These are phyloP conservation scores for Lampris incognitus DNA, from an alignment of 2,113 vertebrate species.

Conservation along the genomic window DNA sequence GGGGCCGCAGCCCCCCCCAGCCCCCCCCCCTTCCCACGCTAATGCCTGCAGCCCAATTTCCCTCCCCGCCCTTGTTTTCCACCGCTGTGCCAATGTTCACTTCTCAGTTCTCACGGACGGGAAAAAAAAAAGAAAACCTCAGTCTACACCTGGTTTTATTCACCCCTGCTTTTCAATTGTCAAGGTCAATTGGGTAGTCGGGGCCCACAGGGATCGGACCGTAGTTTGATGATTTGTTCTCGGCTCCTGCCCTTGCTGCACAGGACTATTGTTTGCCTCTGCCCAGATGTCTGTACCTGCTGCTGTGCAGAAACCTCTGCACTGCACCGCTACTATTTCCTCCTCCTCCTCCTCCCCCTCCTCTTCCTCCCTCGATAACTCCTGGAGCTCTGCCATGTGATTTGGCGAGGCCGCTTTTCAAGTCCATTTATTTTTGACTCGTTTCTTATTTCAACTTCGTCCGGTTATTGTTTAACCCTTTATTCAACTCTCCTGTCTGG, in stretches of 20 bases:
- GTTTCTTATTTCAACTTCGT: conserved; percentile 29
- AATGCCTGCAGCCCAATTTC: conserved; percentile 35
- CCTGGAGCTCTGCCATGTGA: too few relatives aligned
- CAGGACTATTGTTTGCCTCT: conserved; percentile 39
- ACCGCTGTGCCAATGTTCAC: conserved; percentile 49
- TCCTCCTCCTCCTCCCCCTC: neutral
- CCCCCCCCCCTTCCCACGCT: too few relatives aligned
- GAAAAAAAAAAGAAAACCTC: conserved; percentile 1
- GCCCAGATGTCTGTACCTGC: conserved; percentile 33
- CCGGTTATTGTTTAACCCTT: conserved; percentile 27
- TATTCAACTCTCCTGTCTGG: neutral
- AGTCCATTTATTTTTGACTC: conserved; percentile 5
- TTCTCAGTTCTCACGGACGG: conserved; percentile 40
- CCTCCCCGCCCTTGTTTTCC: neutral
- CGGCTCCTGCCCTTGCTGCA: conserved; percentile 37
- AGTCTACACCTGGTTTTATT: conserved; percentile 52
- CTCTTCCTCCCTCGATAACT: neutral
- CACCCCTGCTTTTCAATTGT: conserved; percentile 40
- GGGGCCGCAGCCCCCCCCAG: too few relatives aligned
- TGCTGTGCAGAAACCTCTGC: conserved; percentile 27
- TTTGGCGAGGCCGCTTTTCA: neutral
- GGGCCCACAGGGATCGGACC: conserved; percentile 47
- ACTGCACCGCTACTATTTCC: conserved; percentile 3
- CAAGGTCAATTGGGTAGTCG: conserved; percentile 57
- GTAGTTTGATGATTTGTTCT: conserved; percentile 41